A percentile compares a stretch with the other conserved stretches of the same genome.
Evolutionary conservation across 2,797 vertebrate species (phyloP).

Genomic region (Lophius americanus): DNA sequence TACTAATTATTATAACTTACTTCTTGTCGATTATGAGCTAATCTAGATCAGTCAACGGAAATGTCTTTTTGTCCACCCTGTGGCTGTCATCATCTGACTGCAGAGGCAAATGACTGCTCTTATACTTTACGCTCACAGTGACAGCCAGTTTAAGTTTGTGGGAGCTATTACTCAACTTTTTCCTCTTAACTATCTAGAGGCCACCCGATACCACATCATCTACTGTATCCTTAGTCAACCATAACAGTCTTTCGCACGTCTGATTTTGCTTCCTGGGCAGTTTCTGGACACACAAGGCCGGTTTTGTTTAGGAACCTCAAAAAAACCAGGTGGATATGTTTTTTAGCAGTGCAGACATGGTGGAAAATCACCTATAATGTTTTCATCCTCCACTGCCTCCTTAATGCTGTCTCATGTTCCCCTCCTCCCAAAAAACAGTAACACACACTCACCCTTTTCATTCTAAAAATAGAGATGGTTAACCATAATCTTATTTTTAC

Average conservation of each 20-base stretch:
- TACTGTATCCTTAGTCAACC: slow-evolving; percentile 65
- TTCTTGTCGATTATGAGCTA: slow-evolving; percentile 46
- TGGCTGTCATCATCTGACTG: slow-evolving; percentile 50
- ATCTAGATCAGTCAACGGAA: slow-evolving; percentile 44
- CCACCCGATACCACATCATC: slow-evolving; percentile 56
- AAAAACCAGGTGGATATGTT: slow-evolving; percentile 62
- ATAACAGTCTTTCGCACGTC: slow-evolving; percentile 54
- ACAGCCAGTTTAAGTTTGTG: slow-evolving; percentile 38
- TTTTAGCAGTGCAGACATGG: slow-evolving; percentile 55
- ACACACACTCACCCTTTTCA: slow-evolving; percentile 46
- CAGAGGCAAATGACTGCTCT: slow-evolving; percentile 37
- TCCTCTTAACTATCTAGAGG: slow-evolving; percentile 32
- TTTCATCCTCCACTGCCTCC: slow-evolving; percentile 42
- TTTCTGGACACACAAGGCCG: slow-evolving; percentile 54
- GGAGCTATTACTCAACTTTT: slow-evolving; percentile 45
- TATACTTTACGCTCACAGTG: slow-evolving; percentile 42
- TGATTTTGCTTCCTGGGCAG: slow-evolving; percentile 57
- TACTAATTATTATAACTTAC: slow-evolving; percentile 60
- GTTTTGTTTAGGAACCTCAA: slow-evolving; percentile 66
- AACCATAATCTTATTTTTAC: slow-evolving; percentile 56
- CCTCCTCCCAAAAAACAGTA: slow-evolving; percentile 55
- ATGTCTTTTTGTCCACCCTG: slow-evolving; percentile 31
- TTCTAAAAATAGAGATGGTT: slow-evolving; percentile 56
- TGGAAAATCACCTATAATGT: slow-evolving; percentile 75
- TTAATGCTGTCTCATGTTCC: slow-evolving; percentile 4